phyloP scores from a whole-genome alignment of 2,797 vertebrate species.

The Xenentodon cancila region DNA sequence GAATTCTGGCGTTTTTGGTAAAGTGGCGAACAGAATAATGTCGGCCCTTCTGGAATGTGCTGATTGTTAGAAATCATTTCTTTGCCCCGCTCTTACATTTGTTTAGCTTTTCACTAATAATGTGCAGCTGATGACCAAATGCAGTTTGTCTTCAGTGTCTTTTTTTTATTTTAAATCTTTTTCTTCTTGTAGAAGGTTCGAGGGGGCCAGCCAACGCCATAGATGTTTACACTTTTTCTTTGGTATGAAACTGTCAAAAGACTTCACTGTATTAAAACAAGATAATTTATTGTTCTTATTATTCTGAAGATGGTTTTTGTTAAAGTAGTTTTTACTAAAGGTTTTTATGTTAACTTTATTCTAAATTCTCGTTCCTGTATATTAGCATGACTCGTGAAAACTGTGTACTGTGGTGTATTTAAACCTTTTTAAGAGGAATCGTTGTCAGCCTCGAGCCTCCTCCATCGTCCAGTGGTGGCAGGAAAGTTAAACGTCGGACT shows the following conservation, averaged over 20 bases:
- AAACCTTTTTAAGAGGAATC: conserved; percentile 85
- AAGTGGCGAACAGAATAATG: conserved; percentile 76
- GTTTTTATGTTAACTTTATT: conserved; percentile 62
- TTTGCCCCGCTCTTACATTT: conserved; percentile 15
- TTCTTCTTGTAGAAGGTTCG: conserved; percentile 54
- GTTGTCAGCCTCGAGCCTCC: conserved; percentile 43
- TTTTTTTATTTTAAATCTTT: background rate
- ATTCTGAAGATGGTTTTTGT: conserved; percentile 47
- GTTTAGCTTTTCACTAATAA: conserved; percentile 49
- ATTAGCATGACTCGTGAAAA: conserved; percentile 91
- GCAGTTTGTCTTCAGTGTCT: conserved; percentile 41
- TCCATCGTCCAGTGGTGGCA: conserved; percentile 1
- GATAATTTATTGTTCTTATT: conserved; percentile 80
- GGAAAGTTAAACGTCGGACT: conserved; percentile 1
- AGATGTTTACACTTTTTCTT: conserved; percentile 91
- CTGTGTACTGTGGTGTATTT: conserved; percentile 92
- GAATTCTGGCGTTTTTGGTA: background rate
- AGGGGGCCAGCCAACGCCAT: conserved; percentile 78
- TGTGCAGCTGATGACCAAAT: conserved; percentile 77
- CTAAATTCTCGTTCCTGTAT: conserved; percentile 85
- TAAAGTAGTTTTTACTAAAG: conserved; percentile 64
- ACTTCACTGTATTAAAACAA: conserved; percentile 89
- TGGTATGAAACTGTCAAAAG: conserved; percentile 80
- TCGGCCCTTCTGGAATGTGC: conserved; percentile 86
- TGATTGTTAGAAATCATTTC: conserved; percentile 80